phyloP scores from a whole-genome alignment of 2,113 vertebrate genomes.

The Pandion haliaetus region DNA sequence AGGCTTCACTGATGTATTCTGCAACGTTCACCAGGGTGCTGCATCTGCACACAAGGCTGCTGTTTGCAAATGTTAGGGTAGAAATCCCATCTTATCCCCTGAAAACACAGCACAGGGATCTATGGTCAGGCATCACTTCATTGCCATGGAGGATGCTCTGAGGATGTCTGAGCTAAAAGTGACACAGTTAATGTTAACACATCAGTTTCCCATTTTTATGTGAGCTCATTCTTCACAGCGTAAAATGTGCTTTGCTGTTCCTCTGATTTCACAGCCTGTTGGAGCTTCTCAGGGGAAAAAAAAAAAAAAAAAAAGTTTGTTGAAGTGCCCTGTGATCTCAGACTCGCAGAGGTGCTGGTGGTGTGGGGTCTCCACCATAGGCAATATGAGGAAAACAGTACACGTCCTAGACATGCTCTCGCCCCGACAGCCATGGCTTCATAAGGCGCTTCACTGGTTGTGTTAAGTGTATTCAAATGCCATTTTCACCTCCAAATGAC shows the following conservation, averaged over 20 bases:
- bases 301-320: neutral
- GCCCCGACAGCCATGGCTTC: neutral
- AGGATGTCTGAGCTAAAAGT: neutral
- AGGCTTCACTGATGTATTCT: neutral
- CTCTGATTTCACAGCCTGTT: neutral
- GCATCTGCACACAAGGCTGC: accelerated
- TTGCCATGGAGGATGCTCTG: neutral
- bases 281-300: neutral
- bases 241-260: neutral
- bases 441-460: accelerated
- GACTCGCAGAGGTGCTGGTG: neutral
- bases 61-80: no score
- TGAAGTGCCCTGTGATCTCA: neutral
- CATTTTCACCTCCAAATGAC: neutral
- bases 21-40: no score
- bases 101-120: neutral
- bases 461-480: neutral
- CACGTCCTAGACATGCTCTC: neutral
- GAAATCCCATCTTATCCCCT: neutral
- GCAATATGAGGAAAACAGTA: accelerated
- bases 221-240: neutral
- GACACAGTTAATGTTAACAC: neutral
- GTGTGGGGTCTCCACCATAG: no score
- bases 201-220: neutral
- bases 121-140: accelerated